A percentile compares a stretch with the other conserved stretches of the same genome.
phyloP scores from a whole-genome alignment of 2,797 vertebrate genomes.

The Epinephelus awoara region DNA sequence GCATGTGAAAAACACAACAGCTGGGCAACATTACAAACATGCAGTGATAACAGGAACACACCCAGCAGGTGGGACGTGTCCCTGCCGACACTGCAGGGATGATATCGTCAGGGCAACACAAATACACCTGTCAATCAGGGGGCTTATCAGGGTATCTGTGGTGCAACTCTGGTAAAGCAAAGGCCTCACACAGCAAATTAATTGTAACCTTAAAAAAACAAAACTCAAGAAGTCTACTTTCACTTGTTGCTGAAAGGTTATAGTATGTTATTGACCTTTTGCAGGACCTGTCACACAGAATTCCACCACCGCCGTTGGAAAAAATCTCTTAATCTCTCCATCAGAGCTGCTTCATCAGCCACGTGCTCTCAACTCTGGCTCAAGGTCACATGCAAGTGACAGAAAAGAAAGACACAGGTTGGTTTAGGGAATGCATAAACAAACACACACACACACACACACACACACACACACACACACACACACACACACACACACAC shows the following conservation, averaged over 20 bases:
- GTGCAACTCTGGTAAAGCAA: neutral
- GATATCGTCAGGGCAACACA: neutral
- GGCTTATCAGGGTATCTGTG: neutral
- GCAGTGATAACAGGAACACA: constrained; percentile 26
- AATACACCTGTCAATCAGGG: constrained; percentile 3
- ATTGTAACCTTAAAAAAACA: neutral
- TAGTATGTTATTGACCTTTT: neutral
- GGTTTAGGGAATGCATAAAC: neutral
- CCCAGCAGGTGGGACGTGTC: neutral
- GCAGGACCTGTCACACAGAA: constrained; percentile 10
- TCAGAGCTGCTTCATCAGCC: constrained; percentile 5
- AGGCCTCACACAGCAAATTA: neutral
- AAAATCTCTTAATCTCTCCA: constrained; percentile 33
- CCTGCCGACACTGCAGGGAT: neutral
- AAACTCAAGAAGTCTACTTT: neutral
- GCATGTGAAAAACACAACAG: constrained; percentile 1
- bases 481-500: no score
- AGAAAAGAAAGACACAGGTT: neutral
- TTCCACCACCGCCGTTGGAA: neutral
- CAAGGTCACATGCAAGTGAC: neutral
- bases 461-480: no score
- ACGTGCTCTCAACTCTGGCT: constrained; percentile 3
- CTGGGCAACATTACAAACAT: neutral
- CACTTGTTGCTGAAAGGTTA: neutral
- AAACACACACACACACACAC: no score